Percentiles rank a stretch among this genome's conserved stretches.
Evolutionary conservation across 1,140 invertebrate genomes (phyloP).

Genomic region (Drosophila sechellia): DNA sequence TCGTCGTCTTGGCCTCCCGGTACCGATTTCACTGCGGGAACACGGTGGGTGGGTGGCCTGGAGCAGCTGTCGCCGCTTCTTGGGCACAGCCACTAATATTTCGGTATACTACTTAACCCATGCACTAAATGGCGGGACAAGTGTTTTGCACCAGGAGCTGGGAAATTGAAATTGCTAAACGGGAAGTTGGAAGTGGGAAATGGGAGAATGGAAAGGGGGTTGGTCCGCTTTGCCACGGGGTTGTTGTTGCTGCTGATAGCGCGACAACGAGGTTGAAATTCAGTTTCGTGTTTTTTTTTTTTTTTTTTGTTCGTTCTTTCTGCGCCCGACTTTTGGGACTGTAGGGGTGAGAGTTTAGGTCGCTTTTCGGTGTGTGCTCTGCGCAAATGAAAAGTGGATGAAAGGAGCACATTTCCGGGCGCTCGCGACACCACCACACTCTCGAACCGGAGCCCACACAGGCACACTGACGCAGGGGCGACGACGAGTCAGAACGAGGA

Average conservation of each 20-base stretch:
- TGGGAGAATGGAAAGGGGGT: slow-evolving; percentile 25
- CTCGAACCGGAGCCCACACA: slow-evolving; percentile 23
- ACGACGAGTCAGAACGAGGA: slow-evolving; percentile 71
- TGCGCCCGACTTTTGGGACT: slow-evolving; percentile 11
- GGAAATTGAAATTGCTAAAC: not conserved
- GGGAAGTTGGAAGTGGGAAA: not conserved
- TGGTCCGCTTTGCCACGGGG: slow-evolving; percentile 16
- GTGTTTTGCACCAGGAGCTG: slow-evolving; percentile 54
- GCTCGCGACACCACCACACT: slow-evolving; percentile 39
- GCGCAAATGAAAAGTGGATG: slow-evolving; percentile 81
- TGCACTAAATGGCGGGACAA: slow-evolving; percentile 80
- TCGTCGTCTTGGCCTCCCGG: slow-evolving; percentile 18
- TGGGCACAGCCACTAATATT: slow-evolving; percentile 62
- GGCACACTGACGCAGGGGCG: slow-evolving; percentile 25
- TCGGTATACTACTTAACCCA: slow-evolving; percentile 80
- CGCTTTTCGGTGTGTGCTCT: slow-evolving; percentile 42
- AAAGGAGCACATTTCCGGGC: slow-evolving; percentile 76
- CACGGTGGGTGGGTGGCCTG: slow-evolving; percentile 9
- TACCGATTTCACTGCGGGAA: slow-evolving; percentile 1
- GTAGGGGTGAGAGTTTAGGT: slow-evolving; percentile 6
- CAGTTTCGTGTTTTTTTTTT: slow-evolving; percentile 33
- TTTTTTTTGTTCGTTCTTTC: slow-evolving; percentile 15
- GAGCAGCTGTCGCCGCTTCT: slow-evolving; percentile 67
- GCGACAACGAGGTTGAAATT: slow-evolving; percentile 55
- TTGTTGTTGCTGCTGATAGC: slow-evolving; percentile 53